Evolutionary conservation across 2,888 invertebrate species (phyloP), one percentile per base, ranked within the genome.

Genomic region (Agriopis aurantiaria): DNA sequence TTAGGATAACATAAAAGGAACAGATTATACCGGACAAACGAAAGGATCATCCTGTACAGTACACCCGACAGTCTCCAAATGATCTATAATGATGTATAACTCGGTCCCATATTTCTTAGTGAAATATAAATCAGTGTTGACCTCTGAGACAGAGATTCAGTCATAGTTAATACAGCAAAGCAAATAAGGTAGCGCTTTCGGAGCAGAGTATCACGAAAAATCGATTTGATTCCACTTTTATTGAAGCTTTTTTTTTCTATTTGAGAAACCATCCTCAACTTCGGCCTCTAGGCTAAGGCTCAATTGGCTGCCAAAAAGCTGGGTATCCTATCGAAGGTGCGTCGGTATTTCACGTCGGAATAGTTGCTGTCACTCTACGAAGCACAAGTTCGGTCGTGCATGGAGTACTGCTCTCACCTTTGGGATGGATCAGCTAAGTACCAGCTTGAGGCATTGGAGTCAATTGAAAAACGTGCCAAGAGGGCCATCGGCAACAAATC

Each of bases 31-130:
- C 14, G 12, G 9, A 17, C 14, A 9, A n/a, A 41, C 8, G n/a
- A 60, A 40, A 53, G 49, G 14, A 59, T 43, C 78, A 76, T 0
- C 51, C 79, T 77, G 78, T 80, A 77, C 45, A 68, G 78, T 80
- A 77, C 45, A 68, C 8, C 12, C 56, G 66, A 48, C 49, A 69
- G 76, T 78, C 78, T 69, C 75, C 73, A 81, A 83, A 82, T 82
- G 80, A 81, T 81, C 80, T 81, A 81, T 81, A 83, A 82, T 82
- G 82, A 81, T 82, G 81, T 80, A 83, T 81, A 75, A 75, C 72
- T 66, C 40, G 69, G 67, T 61, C 64, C 72, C 76, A 79, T 83
- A 71, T 78, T 65, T 59, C 63, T 52, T 58, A 60, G 73, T 77
- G 72, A 82, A 78, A 77, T 82, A 83, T 82, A 80, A 77, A 74